These are phyloP conservation scores for Zenarchopterus dispar DNA, from an alignment of 2,797 vertebrate genomes.

Conservation along the genomic window DNA sequence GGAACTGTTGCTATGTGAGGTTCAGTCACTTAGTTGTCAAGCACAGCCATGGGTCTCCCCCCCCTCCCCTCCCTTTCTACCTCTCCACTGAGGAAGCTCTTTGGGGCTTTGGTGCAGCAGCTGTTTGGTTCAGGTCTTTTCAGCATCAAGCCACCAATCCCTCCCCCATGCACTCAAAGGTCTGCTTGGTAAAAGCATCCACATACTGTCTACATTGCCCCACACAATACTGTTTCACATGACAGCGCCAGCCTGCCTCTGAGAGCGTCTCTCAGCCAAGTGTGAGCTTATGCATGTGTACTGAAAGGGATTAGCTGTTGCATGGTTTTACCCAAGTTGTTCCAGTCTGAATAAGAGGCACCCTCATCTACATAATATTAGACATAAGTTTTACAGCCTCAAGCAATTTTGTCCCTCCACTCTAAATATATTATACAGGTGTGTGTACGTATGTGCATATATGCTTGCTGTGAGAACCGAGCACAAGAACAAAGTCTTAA, in stretches of 20 bases:
- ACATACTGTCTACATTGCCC: constrained; percentile 77
- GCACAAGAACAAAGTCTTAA: constrained; percentile 83
- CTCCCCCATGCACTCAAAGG: constrained; percentile 69
- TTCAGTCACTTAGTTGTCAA: constrained; percentile 82
- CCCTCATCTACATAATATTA: constrained; percentile 69
- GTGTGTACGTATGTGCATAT: constrained; percentile 41
- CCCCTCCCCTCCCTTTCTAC: constrained; percentile 42
- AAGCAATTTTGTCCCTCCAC: constrained; percentile 35
- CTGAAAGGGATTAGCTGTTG: constrained; percentile 80
- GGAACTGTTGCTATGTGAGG: constrained; percentile 82
- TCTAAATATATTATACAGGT: constrained; percentile 61
- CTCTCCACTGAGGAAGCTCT: constrained; percentile 78
- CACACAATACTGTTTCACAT: constrained; percentile 78
- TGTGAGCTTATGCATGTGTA: constrained; percentile 60
- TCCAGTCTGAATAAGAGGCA: constrained; percentile 67
- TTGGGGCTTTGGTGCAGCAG: constrained; percentile 78
- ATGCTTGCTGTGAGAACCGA: constrained; percentile 68
- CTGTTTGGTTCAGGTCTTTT: constrained; percentile 82
- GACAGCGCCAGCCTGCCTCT: constrained; percentile 65
- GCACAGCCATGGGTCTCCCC: constrained; percentile 63
- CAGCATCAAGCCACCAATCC: constrained; percentile 76
- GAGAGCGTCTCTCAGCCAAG: constrained; percentile 67
- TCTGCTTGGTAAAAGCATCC: constrained; percentile 71
- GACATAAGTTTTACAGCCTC: constrained; percentile 52
- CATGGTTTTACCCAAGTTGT: constrained; percentile 74